Evolutionary conservation across 2,113 vertebrate genomes (phyloP), one percentile per base, ranked within the genome.

Genomic region (Sebastes fasciatus): DNA sequence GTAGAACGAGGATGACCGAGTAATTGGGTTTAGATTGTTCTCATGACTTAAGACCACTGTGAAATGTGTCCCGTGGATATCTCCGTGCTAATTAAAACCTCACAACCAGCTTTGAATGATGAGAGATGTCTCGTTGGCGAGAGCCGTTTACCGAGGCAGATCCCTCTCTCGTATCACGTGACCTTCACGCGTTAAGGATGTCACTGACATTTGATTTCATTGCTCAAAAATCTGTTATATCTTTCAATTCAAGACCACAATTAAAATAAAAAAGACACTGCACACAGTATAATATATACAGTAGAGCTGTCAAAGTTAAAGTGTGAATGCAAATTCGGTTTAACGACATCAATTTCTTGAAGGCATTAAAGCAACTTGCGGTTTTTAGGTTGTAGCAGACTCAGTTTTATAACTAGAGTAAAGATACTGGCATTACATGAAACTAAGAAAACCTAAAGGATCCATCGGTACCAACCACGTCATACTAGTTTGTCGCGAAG

Each of bases 61-160:
- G 40, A 57, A 60, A 10, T 71, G 57, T 81, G 67, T 68, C 72
- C 64, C 4, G 8, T 58, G 5, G 6, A 26, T 48, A 67, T 13
- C 16, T 67, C 60, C 19, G 48, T 49, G 64, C 70, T 68, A 69
- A 84, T 84, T 83, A 58, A 74, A 66, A 58, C 64, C 40, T 58
- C 4, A 34, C 13, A 61, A 11, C 34, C 17, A 17, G 11, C 8
- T 2, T 10, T 54, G 49, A 67, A 77, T 46, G 21, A 74, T 55
- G 40, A 58, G 42, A 51, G 66, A 54, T 60, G 71, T 48, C 52
- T 46, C 71, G 21, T 42, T 74, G 13, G 19, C 6, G 46, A n/a
- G 40, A 61, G 61, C 40, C 2, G 6, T 51, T 60, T n/a, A 66
- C 48, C 0, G 14, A 58, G 2, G 8, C 11, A 58, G 12, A 85